phyloP scores from a whole-genome alignment of 2,113 vertebrate species.

The Zosterops pallidus region DNA sequence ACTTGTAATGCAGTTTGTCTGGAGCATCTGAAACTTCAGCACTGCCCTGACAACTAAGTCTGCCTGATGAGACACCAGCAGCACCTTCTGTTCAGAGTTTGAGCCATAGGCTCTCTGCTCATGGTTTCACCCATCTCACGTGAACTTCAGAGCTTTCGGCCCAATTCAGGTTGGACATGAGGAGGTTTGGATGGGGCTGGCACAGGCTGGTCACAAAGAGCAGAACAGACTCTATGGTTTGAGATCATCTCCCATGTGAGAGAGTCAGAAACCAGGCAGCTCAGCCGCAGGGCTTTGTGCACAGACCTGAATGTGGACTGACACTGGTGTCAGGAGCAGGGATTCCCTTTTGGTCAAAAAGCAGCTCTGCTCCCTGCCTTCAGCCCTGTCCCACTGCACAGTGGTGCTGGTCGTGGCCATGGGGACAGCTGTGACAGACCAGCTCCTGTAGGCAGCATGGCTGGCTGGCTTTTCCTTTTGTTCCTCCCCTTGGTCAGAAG shows the following conservation, averaged over 20 bases:
- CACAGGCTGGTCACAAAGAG: not conserved
- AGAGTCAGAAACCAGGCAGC: not conserved
- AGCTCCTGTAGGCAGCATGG: accelerated
- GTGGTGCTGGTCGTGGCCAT: accelerated
- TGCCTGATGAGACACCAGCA: not conserved
- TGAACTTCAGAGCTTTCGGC: not conserved
- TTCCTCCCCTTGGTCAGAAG: not conserved
- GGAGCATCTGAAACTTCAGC: not conserved
- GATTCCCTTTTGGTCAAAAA: not conserved
- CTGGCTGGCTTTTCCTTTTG: not conserved
- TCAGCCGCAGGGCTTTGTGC: not conserved
- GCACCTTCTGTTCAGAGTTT: not conserved
- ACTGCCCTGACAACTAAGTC: not conserved
- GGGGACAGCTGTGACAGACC: accelerated
- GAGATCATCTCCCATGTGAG: accelerated
- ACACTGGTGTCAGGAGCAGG: not conserved
- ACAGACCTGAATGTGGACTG: accelerated
- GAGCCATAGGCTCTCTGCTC: not conserved
- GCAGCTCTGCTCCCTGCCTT: not conserved
- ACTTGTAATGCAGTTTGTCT: not conserved
- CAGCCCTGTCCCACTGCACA: accelerated
- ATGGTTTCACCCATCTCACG: accelerated
- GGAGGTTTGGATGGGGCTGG: not conserved
- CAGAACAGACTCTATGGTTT: not conserved
- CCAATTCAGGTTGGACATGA: accelerated